Percentiles rank a stretch among this genome's conserved stretches.
These are phyloP conservation scores for Rynchops niger DNA, from an alignment of 2,113 vertebrate genomes.

Conservation along the genomic window DNA sequence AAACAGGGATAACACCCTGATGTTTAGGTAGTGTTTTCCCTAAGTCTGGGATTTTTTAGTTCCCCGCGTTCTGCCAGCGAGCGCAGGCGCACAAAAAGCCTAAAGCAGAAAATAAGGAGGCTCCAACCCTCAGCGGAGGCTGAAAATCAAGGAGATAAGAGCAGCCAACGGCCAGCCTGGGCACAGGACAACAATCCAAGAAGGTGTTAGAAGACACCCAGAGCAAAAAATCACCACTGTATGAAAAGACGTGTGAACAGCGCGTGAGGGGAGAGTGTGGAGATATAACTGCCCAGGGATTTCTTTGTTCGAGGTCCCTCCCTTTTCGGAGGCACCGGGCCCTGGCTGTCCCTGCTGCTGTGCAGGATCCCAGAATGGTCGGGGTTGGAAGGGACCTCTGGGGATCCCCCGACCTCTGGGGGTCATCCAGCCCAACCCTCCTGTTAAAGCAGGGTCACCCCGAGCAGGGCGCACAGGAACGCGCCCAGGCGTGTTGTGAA, in stretches of 20 bases:
- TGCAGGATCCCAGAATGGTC: not conserved
- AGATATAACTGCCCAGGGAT: not conserved
- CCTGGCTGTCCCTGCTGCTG: no score
- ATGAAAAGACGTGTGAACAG: not conserved
- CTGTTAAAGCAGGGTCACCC: not conserved
- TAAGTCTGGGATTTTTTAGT: not conserved
- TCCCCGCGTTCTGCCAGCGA: not conserved
- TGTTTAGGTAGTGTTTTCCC: not conserved
- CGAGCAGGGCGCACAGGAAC: not conserved
- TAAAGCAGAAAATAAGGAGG: not conserved
- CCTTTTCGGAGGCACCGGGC: not conserved
- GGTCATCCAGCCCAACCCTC: not conserved
- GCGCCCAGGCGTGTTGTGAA: not conserved
- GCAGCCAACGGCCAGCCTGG: not conserved
- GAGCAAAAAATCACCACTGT: not conserved
- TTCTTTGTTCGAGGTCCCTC: not conserved
- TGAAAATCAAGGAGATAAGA: not conserved
- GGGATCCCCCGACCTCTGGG: not conserved
- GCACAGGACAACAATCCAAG: not conserved
- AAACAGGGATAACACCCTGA: not conserved
- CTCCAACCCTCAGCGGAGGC: not conserved
- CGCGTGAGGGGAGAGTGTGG: not conserved
- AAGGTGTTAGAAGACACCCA: not conserved
- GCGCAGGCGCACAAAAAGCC: not conserved
- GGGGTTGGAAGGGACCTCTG: not conserved